Percentiles rank a stretch among this genome's conserved stretches.
Conservation (phyloP, 2,888 invertebrate species). For the Heteromyza rotundicornis region DNA sequence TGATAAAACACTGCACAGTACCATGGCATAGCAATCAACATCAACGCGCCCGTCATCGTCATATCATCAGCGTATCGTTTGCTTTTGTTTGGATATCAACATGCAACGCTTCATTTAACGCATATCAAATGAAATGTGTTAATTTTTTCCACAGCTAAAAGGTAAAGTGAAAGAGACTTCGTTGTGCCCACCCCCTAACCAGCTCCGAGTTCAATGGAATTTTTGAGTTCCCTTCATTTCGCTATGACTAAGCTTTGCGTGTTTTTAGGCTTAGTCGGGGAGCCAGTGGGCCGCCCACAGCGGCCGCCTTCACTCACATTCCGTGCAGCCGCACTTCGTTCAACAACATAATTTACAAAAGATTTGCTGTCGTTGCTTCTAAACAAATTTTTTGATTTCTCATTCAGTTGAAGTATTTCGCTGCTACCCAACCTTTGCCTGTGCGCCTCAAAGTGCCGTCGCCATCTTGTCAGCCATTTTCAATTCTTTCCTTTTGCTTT, state of each 20-base stretch:
- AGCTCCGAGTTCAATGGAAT: no score
- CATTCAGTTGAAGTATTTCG: neutral
- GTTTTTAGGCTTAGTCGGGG: neutral
- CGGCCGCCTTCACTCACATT: no score
- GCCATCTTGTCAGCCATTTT: no score
- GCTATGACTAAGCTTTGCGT: constrained; percentile 2
- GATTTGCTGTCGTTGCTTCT: neutral
- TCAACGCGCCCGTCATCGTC: neutral
- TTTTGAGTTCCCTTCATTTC: neutral
- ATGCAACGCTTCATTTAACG: constrained; percentile 3
- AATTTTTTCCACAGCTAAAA: neutral
- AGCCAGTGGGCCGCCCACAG: neutral
- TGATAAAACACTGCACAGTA: no score
- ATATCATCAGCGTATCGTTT: constrained; percentile 9
- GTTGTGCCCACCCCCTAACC: neutral
- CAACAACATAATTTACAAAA: neutral
- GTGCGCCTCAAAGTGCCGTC: no score
- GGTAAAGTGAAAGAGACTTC: no score
- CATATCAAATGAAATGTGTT: constrained; percentile 1
- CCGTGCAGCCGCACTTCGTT: no score
- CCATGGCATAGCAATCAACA: no score
- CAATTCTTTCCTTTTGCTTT: neutral
- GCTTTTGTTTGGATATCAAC: constrained; percentile 17
- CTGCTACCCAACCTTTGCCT: no score
- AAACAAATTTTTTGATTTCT: neutral